A percentile compares a stretch with the other conserved stretches of the same genome.
Conservation (phyloP, 2,888 invertebrate genomes). For the Parnassius orleans region DNA sequence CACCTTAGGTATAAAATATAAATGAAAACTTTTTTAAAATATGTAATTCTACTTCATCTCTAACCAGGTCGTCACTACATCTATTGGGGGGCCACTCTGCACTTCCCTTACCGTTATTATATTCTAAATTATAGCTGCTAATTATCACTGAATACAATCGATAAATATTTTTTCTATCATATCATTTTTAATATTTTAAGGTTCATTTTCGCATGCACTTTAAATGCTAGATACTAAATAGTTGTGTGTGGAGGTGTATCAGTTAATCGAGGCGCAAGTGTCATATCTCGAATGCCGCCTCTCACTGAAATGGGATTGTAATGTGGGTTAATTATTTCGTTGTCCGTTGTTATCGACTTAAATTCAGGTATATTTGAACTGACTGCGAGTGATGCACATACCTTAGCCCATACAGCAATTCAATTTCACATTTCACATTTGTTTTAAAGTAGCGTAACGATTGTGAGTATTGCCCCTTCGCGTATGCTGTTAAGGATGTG, state of each 20-base stretch:
- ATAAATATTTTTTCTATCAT: no score
- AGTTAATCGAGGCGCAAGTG: slow-evolving; percentile 30
- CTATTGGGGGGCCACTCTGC: no score
- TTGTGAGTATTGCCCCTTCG: slow-evolving; percentile 9
- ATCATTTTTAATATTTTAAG: not conserved
- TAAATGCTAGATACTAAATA: slow-evolving; percentile 5
- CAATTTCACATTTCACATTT: slow-evolving; percentile 11
- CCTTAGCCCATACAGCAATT: slow-evolving; percentile 3
- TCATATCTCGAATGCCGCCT: slow-evolving; percentile 27
- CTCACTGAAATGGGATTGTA: slow-evolving; percentile 33
- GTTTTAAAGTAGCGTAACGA: slow-evolving; percentile 29
- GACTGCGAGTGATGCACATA: slow-evolving; percentile 13
- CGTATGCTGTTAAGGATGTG: slow-evolving; percentile 11
- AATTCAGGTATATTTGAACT: slow-evolving; percentile 18
- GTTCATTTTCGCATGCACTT: slow-evolving; percentile 8
- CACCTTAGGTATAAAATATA: no score
- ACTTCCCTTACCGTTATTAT: no score
- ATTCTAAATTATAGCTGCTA: no score
- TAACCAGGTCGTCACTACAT: no score
- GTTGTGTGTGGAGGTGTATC: slow-evolving; percentile 12
- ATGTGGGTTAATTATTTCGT: slow-evolving; percentile 42
- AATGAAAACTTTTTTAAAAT: no score
- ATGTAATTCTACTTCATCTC: no score
- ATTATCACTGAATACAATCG: no score
- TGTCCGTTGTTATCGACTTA: slow-evolving; percentile 30